Evolutionary conservation across 1,140 invertebrate genomes (phyloP), one percentile per base, ranked within the genome.

Genomic region (Brachionus calyciflorus): DNA sequence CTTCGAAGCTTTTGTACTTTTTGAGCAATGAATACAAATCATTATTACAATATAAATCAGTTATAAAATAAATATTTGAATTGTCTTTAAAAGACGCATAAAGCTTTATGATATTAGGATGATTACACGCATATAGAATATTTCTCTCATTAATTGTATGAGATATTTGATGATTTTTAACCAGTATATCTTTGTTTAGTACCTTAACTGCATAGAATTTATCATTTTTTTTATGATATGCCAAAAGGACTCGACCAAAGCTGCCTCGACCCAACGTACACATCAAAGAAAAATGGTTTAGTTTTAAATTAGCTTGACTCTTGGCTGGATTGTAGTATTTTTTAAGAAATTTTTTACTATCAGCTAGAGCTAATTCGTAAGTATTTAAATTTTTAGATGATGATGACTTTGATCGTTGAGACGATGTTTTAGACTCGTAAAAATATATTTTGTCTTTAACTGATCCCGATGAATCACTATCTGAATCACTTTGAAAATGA

Each of bases 21-120:
- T 95, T 89, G 79, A 98, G 87, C 87, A 97, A 94, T 57, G 93
- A 96, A 87, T 98, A 98, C 94, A 98, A 97, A 87, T 98, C 94
- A 78, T 94, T 94, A 24, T 94, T 95, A 28, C 93, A 93, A 40
- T 98, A 94, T 86, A 96, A 97, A 86, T 98, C 95, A 81, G 97
- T 89, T 79, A 98, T 94, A 94, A 98, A 97, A 86, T 98, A 98
- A 78, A 98, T 88, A 88, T 98, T 97, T 78, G 94, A 96, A 77
- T 78, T 78, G 21, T 78, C 86, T 83, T 96, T 95, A 86, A 95
- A 95, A 82, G 94, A 92, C 87, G 93, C 95, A 84, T 91, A 91
- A 80, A 96, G 87, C 82, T 92, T 94, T 79, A 96, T 93, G 75
- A 96, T 88, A 85, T 96, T 96, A 26, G 93, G 93, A 84, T 95